Evolutionary conservation across 2,888 invertebrate species (phyloP), one percentile per base, ranked within the genome.

Genomic region (Drosophila prostipennis): DNA sequence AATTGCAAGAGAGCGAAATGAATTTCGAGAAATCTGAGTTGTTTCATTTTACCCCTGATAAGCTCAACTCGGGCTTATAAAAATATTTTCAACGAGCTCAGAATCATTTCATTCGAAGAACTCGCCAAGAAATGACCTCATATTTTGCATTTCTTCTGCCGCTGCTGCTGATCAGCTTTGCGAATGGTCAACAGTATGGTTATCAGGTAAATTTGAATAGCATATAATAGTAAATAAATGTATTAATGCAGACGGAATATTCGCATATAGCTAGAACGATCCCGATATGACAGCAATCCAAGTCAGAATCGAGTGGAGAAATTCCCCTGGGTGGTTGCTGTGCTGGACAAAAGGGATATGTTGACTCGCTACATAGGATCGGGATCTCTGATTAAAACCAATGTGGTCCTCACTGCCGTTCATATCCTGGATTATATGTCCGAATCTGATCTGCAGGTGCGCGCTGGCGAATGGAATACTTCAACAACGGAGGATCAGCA

Each of bases 301-400:
- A 8, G 23, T 1, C 5, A 3, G 10, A 6, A 14, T 46, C 0
- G 6, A 0, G 0, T 1, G 11, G 19, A 6, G 6, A 6, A 14
- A 48, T 48, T 13, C 13, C 48, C 48, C 2, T 48, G 48, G 48
- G 32, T 48, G 32, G n/a, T 48, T 19, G 34, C 48, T 13, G 16
- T 48, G 13, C 19, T 48, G 13, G 32, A 48, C 13, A 16, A 7
- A 2, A 3, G 16, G 6, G 32, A 48, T 19, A 19, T 16, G 7
- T 0, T 48, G 0, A 16, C 10, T 7, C 16, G 16, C 0, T 48
- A 48, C 8, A 34, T 48, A n/a, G 48, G 48, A 48, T 11, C 13
- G 16, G 48, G 48, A 16, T 48, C 48, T 19, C 34, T 48, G 34
- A 48, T 48, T 7, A 11, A 7, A 0, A 7, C 11, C 7, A 48